phyloP scores from a whole-genome alignment of 2,113 vertebrate genomes.

The cattle (Bos taurus) region ARS-UCD2.0 NC_037332.1:106288001-106288500 shows the following conservation, averaged over 20 bases:
- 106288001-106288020: not conserved
- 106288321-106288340: slow-evolving; percentile 31
- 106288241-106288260: not conserved
- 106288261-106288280: not conserved
- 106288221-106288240: slow-evolving; percentile 33
- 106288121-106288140: slow-evolving; percentile 68
- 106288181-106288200: slow-evolving; percentile 41
- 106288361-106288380: slow-evolving; percentile 21
- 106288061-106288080: not conserved
- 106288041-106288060: not conserved
- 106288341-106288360: slow-evolving; percentile 37
- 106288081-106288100: slow-evolving; percentile 42
- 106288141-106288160: slow-evolving; percentile 56
- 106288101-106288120: slow-evolving; percentile 57
- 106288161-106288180: slow-evolving; percentile 62
- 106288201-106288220: slow-evolving; percentile 43
- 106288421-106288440: not conserved
- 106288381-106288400: not conserved
- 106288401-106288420: not conserved
- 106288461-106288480: not conserved
- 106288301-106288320: slow-evolving; percentile 11
- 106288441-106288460: not conserved
- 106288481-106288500: not conserved
- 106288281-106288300: slow-evolving; percentile 34
- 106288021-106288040: not conserved